Percentiles rank a stretch among this genome's conserved stretches.
These are phyloP conservation scores for Sminthurides bifidus DNA, from an alignment of 1,140 invertebrate genomes.

Conservation along the genomic window DNA sequence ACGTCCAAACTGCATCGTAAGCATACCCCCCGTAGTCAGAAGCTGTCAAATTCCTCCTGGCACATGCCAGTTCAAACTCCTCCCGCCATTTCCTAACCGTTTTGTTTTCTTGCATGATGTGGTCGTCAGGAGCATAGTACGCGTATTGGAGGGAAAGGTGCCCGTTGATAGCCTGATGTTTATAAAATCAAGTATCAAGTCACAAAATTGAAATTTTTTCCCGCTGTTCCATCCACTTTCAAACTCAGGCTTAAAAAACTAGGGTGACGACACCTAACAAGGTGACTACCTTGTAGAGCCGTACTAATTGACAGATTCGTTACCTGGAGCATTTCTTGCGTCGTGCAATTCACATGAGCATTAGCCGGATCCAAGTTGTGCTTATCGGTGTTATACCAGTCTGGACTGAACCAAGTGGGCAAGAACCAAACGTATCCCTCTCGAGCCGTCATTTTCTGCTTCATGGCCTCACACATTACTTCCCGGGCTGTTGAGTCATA, in stretches of 20 bases:
- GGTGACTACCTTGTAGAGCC: no score
- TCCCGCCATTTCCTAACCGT: conserved; percentile 47
- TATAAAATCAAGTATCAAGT: not conserved
- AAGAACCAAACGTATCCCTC: conserved; percentile 68
- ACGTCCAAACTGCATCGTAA: conserved; percentile 68
- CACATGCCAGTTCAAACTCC: conserved; percentile 38
- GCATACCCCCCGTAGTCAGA: conserved; percentile 56
- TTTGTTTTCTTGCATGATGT: conserved; percentile 52
- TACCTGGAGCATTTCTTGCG: conserved; percentile 44
- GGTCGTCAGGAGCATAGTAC: conserved; percentile 48
- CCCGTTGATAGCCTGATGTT: conserved; percentile 55
- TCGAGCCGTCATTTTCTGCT: conserved; percentile 41
- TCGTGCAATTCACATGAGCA: conserved; percentile 41
- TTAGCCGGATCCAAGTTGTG: conserved; percentile 38
- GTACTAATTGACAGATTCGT: no score
- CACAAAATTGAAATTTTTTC: no score
- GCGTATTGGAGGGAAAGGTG: conserved; percentile 59
- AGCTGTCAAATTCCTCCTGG: conserved; percentile 28
- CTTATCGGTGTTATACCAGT: conserved; percentile 55
- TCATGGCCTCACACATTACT: conserved; percentile 47
- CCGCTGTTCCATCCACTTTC: no score
- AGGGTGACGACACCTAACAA: no score
- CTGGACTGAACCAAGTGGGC: conserved; percentile 53
- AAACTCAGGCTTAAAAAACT: no score
- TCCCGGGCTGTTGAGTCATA: conserved; percentile 50